Percentiles rank a stretch among this genome's conserved stretches.
Evolutionary conservation across 2,888 invertebrate species (phyloP).

Genomic region (Drosophila prolongata): DNA sequence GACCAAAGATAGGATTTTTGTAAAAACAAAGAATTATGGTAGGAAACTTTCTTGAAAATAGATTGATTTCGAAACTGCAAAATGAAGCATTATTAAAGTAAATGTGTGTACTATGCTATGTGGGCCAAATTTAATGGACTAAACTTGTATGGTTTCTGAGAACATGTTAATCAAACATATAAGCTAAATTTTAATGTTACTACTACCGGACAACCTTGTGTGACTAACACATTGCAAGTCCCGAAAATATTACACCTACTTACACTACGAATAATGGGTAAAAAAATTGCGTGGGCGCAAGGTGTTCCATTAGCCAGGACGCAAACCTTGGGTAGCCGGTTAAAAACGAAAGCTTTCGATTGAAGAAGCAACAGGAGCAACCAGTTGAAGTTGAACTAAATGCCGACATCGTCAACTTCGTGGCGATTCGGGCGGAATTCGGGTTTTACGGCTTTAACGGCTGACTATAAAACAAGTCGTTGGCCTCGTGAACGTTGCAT

Average conservation of each 20-base stretch:
- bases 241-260: not conserved
- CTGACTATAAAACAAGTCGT: slow-evolving; percentile 69
- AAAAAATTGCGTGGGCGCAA: slow-evolving; percentile 45
- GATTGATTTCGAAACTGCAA: too few relatives aligned
- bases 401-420: slow-evolving; percentile 17
- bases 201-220: too few relatives aligned
- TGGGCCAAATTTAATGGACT: too few relatives aligned
- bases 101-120: too few relatives aligned
- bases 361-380: slow-evolving; percentile 72
- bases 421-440: slow-evolving; percentile 34
- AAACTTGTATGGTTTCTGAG: too few relatives aligned
- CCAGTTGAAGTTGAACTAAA: slow-evolving; percentile 66
- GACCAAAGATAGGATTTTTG: too few relatives aligned
- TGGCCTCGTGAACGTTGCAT: slow-evolving; percentile 51
- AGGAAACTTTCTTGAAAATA: too few relatives aligned
- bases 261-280: not conserved
- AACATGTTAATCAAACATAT: too few relatives aligned
- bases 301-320: slow-evolving; percentile 39
- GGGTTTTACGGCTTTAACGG: slow-evolving; percentile 48
- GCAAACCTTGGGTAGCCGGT: slow-evolving; percentile 49
- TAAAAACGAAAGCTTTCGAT: slow-evolving; percentile 47
- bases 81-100: too few relatives aligned
- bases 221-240: too few relatives aligned
- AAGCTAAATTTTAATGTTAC: too few relatives aligned
- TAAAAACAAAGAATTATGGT: too few relatives aligned